Evolutionary conservation across 2,888 invertebrate species (phyloP), one percentile per base, ranked within the genome.

Genomic region (Vannuccia rotundouncinata): DNA sequence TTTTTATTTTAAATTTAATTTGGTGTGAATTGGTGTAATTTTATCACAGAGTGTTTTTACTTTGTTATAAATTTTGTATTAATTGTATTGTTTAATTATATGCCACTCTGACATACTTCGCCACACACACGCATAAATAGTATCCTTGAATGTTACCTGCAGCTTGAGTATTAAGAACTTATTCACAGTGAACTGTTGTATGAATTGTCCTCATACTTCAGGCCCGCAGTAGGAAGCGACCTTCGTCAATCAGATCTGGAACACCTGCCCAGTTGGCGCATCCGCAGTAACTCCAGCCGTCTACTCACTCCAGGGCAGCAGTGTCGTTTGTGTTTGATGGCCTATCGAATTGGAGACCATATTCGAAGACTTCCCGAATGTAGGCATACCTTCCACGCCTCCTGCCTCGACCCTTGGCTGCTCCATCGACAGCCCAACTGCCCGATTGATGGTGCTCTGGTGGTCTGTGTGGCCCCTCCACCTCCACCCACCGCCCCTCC

Each of bases 351-450:
- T 27, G 85, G 85, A 1, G 85, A 87, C 79, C 82, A 83, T 59
- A 85, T 87, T 5, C 82, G 87, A 75, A 85, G 84, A 79, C 83
- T 88, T 73, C 87, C 87, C 1, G 29, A 29, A 10, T 88, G 88
- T 82, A 84, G 84, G 82, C 87, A 88, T 80, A 86, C 85, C 85
- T 87, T 88, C 82, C 88, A 88, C 82, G 83, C 83, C 74, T 86
- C 85, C 30, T 88, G 88, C 82, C 86, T 88, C 76, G 88, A 88
- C 81, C 85, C 83, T 79, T 88, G 88, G 88, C 83, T 88, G n/a
- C 83, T 88, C 22, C 87, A 88, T 82, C 85, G 86, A 1, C 85
- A 84, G 74, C 84, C 86, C 1, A 85, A 85, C 0, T 88, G 88
- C 84, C 88, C 88, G 1, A 83, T 86, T n/a, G 81, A 76, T 77